A percentile compares a stretch with the other conserved stretches of the same genome.
These are phyloP conservation scores for Oithona nana DNA, from an alignment of 2,888 invertebrate species.

Conservation along the genomic window DNA sequence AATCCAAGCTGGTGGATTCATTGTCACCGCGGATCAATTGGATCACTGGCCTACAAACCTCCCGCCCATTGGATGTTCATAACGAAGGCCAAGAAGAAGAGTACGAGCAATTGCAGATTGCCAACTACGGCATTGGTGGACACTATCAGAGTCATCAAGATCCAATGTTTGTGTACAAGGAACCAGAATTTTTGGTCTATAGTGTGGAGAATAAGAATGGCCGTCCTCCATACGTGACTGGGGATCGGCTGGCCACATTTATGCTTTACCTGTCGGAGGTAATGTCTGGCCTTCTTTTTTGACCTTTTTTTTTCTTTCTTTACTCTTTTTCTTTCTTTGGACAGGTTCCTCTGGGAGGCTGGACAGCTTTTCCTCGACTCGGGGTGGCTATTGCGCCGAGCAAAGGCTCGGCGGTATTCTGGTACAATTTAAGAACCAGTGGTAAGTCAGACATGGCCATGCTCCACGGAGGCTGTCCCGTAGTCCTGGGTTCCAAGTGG, in stretches of 20 bases:
- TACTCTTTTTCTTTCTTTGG: background rate
- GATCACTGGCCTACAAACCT: conserved; percentile 10
- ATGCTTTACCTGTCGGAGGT: conserved; percentile 19
- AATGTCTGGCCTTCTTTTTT: background rate
- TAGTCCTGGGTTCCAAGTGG: conserved; percentile 32
- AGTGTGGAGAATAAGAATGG: background rate
- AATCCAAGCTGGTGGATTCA: conserved; percentile 1
- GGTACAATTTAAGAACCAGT: conserved; percentile 30
- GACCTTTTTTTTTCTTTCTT: background rate
- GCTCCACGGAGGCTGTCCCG: conserved; percentile 34
- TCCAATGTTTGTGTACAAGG: conserved; percentile 17
- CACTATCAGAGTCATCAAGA: conserved; percentile 18
- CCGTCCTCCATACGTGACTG: background rate
- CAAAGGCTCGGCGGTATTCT: conserved; percentile 30
- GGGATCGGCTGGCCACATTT: conserved; percentile 19
- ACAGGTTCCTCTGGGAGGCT: conserved; percentile 22
- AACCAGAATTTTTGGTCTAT: background rate
- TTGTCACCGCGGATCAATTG: conserved; percentile 7
- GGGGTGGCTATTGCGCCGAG: conserved; percentile 23
- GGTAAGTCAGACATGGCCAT: conserved; percentile 29
- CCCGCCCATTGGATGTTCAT: background rate
- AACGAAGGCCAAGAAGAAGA: background rate
- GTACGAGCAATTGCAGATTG: conserved; percentile 14
- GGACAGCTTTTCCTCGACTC: conserved; percentile 25
- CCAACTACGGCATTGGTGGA: conserved; percentile 19